phyloP scores from a whole-genome alignment of 2,797 vertebrate genomes.

The Gadopsis bispinosus region DNA sequence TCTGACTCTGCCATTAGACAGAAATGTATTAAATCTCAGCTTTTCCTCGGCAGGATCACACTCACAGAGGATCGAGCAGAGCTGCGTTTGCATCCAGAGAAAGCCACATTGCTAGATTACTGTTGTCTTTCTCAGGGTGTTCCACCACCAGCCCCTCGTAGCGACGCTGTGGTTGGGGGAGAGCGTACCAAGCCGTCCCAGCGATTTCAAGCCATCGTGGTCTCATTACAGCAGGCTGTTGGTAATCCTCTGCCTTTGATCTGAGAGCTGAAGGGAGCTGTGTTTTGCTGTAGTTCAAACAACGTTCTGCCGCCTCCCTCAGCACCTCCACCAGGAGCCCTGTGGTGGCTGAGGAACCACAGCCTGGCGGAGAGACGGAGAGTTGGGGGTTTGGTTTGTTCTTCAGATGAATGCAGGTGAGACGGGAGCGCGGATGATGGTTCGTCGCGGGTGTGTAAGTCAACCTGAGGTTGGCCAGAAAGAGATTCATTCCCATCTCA shows the following conservation, averaged over 20 bases:
- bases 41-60: conserved; percentile 23
- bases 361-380: neutral
- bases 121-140: conserved; percentile 76
- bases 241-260: conserved; percentile 80
- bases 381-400: conserved; percentile 37
- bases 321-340: conserved; percentile 74
- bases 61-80: conserved; percentile 26
- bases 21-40: conserved; percentile 13
- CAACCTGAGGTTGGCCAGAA: conserved; percentile 40
- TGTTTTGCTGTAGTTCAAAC: conserved; percentile 77
- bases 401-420: conserved; percentile 41
- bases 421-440: conserved; percentile 16
- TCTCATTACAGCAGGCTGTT: conserved; percentile 81
- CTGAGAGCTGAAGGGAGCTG: conserved; percentile 73
- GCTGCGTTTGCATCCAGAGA: conserved; percentile 65
- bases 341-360: conserved; percentile 52
- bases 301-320: conserved; percentile 63
- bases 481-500: neutral
- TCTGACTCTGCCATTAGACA: neutral
- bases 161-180: conserved; percentile 54
- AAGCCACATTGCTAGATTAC: conserved; percentile 80
- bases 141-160: conserved; percentile 53
- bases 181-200: conserved; percentile 54
- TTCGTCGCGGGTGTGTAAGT: conserved; percentile 29
- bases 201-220: conserved; percentile 70